Percentiles rank a stretch among this genome's conserved stretches.
phyloP scores from a whole-genome alignment of 2,797 vertebrate species.

The Melanotaenia trifasciata region DNA sequence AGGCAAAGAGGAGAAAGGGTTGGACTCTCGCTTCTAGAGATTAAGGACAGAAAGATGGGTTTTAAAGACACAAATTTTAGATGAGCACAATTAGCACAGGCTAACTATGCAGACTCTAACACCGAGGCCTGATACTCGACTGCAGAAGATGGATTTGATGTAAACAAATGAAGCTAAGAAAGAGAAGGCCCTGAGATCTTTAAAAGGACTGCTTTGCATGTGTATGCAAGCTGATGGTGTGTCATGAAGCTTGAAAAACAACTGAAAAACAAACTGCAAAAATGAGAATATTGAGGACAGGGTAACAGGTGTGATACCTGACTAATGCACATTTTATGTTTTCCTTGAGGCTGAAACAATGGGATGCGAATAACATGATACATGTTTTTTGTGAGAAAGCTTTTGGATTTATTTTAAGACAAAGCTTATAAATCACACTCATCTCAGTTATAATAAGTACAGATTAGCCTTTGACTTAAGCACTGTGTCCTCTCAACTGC shows the following conservation, averaged over 20 bases:
- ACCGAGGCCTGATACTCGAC: conserved; percentile 8
- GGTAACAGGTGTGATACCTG: conserved; percentile 61
- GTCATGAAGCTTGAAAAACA: conserved; percentile 36
- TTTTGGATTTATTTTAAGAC: conserved; percentile 18
- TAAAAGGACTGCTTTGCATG: conserved; percentile 20
- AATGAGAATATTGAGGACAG: conserved; percentile 53
- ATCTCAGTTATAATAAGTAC: conserved; percentile 21
- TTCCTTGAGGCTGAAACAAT: conserved; percentile 30
- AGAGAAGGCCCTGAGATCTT: conserved; percentile 24
- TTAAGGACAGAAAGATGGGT: background rate
- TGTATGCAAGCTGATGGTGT: conserved; percentile 18
- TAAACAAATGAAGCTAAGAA: background rate
- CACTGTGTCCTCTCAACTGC: background rate
- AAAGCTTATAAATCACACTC: conserved; percentile 26
- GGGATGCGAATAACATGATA: background rate
- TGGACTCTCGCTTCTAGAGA: conserved; percentile 24
- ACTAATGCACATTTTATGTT: conserved; percentile 62
- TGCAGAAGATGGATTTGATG: conserved; percentile 5
- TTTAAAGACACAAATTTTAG: conserved; percentile 13
- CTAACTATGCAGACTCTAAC: conserved; percentile 21
- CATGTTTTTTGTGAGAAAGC: conserved; percentile 2
- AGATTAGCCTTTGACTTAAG: conserved; percentile 18
- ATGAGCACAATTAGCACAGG: background rate
- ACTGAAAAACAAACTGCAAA: conserved; percentile 59
- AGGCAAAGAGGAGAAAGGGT: background rate